Base-by-base conservation (phyloP, 2,888 invertebrate genomes). In the Dyspetes luteomarginatus region DNA sequence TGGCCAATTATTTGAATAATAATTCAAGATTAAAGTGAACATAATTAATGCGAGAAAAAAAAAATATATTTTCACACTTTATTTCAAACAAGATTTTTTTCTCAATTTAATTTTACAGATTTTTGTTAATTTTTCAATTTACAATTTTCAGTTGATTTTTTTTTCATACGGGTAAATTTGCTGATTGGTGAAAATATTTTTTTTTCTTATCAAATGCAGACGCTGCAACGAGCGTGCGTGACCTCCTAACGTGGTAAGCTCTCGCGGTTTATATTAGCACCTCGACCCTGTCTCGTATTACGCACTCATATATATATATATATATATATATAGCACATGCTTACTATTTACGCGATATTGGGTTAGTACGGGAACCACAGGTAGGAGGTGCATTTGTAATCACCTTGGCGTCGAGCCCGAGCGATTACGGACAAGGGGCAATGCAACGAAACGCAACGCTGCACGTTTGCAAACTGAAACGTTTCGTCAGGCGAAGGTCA, bases 401-500 rank as follows among this genome's bases (percentile, higher is more conserved):
- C 71, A 75, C 75, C 75, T 74, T 68, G 26, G 62, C 67, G 73
- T 73, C 55, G 78, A 75, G 75, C 79, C 50, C 71, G 75, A 75
- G 65, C 56, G 71, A 71, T 64, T n/a, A 73, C n/a, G 22, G 45
- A 69, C 65, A 60, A 65, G 67, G 67, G 45, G 74, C 62, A 50
- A 74, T 50, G 71, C 58, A 58, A 69, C 69, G 71, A 50, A 69
- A 69, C 79, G 64, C 77, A 55, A 77, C 77, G 79, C 26, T 55
- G 72, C 56, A 58, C 65, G 50, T 30, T 58, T 55, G 71, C 75
- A 60, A 75, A 43, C 50, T 67, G 50, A 71, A 81, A 79, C 75
- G 81, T 84, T 85, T 84, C 81, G 83, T 84, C 81, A 79, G 82
- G 71, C 83, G 86, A 86, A 86, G 87, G 86, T 86, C 87, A 82